A percentile compares a stretch with the other conserved stretches of the same genome.
Evolutionary conservation across 1,140 invertebrate genomes (phyloP).

Genomic region (Stegodyphus mimosarum): DNA sequence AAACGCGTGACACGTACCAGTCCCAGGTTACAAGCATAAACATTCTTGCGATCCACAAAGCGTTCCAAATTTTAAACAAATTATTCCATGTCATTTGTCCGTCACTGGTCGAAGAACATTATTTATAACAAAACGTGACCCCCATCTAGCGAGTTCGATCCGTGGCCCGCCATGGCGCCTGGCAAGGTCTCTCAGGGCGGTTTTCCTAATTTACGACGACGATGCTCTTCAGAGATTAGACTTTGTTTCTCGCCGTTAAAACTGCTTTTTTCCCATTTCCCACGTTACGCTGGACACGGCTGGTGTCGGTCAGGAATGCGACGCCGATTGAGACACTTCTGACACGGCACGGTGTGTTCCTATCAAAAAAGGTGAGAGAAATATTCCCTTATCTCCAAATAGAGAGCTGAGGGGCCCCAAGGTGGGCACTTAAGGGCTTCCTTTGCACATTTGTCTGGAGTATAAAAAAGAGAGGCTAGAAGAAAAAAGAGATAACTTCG

Average conservation of each 20-base stretch:
- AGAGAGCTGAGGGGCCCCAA: background rate
- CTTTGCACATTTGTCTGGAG: too few relatives aligned
- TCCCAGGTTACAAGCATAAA: too few relatives aligned
- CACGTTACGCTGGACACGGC: constrained; percentile 22
- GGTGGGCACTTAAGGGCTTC: too few relatives aligned
- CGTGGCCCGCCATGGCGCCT: background rate
- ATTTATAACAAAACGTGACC: too few relatives aligned
- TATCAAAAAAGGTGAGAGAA: background rate
- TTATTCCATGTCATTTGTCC: too few relatives aligned
- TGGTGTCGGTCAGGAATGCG: background rate
- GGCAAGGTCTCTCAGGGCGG: background rate
- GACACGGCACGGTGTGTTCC: background rate
- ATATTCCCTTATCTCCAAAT: constrained; percentile 25
- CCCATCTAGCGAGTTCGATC: background rate
- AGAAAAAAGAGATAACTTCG: background rate
- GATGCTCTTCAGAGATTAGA: constrained; percentile 32
- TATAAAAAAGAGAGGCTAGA: too few relatives aligned
- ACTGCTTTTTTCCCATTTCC: constrained; percentile 19
- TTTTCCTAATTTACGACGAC: constrained; percentile 36
- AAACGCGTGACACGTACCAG: too few relatives aligned
- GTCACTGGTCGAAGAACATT: too few relatives aligned
- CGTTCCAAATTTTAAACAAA: too few relatives aligned
- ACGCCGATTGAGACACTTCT: constrained; percentile 28
- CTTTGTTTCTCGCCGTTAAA: constrained; percentile 30
- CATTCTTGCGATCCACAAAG: too few relatives aligned